A percentile compares a stretch with the other conserved stretches of the same genome.
phyloP scores from a whole-genome alignment of 1,140 invertebrate genomes.

The Thalassaphorura encarpata region DNA sequence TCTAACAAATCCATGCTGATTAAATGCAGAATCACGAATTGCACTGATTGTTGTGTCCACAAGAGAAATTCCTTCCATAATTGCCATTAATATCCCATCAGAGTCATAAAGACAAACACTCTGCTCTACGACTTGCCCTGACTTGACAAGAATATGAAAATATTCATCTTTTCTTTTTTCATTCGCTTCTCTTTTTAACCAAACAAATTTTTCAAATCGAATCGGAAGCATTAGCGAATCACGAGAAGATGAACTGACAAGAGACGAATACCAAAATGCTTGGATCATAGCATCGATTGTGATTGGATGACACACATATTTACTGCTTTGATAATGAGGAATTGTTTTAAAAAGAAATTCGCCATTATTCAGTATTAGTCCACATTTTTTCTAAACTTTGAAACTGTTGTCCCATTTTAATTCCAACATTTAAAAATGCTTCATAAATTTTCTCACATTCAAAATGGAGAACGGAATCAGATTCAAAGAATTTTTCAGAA shows the following conservation, averaged over 20 bases:
- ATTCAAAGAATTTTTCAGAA: too few species aligned
- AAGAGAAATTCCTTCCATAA: background rate
- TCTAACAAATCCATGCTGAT: too few species aligned
- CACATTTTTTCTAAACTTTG: too few species aligned
- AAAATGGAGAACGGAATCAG: too few species aligned
- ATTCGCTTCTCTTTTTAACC: background rate
- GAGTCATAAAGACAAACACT: background rate
- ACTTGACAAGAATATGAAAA: background rate
- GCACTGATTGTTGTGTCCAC: background rate
- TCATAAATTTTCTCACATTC: too few species aligned
- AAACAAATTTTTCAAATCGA: background rate
- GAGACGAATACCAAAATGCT: background rate
- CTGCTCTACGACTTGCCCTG: background rate
- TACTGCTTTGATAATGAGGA: too few species aligned
- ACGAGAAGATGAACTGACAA: background rate
- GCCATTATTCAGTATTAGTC: too few species aligned
- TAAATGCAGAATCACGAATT: too few species aligned
- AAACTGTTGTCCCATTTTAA: too few species aligned
- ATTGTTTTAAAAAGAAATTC: too few species aligned
- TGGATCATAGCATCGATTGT: background rate
- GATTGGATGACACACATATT: background rate
- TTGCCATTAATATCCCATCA: background rate
- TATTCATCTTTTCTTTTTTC: background rate
- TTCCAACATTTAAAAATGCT: too few species aligned
- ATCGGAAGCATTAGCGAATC: background rate